Base-by-base conservation (phyloP, 2,888 invertebrate species). In the Drosophila anomelani region DNA sequence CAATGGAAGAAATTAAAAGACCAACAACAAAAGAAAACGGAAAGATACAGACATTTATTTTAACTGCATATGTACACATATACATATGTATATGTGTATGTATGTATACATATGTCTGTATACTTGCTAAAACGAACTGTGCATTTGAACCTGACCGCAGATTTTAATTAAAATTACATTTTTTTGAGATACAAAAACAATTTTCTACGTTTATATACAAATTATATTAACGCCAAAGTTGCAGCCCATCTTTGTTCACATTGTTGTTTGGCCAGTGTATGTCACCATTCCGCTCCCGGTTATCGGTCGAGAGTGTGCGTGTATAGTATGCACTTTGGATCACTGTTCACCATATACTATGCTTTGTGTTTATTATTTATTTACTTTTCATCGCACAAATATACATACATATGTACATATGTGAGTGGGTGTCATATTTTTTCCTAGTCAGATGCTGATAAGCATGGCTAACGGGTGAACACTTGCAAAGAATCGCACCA, bases 251-350 rank as follows among this genome's bases (percentile, higher is more conserved):
- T 44, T n/a, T 23, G 23, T 15, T 7, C 23, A 7, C 8, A 44
- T 44, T 44, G 23, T 44, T 23, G 23, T 44, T 20, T 8, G 23
- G 23, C 44, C 23, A 44, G 23, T 49, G 51, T 20, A 26, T 29
- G 20, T 20, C 20, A 15, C 20, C 20, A 20, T 34, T 34, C 9
- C 51, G 15, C 20, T 34, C 49, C 32, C 13, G 13, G 20, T 8
- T 20, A 13, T 20, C 51, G 34, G 8, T 20, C 13, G 49, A 32
- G 32, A 13, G 34, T 51, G 51, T 51, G 20, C 15, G 34, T 51
- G 9, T 51, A 20, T 36, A 34, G 51, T 34, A 59, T 68, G 74
- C 68, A 74, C 69, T 75, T 75, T 75, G 58, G 68, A 73, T 68
- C 56, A 51, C 53, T 60, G 26, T 56, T 20, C 20, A 20, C 20